Evolutionary conservation across 2,113 vertebrate species (phyloP), one percentile per base, ranked within the genome.

Genomic region (Myanophis thanlyinensis): DNA sequence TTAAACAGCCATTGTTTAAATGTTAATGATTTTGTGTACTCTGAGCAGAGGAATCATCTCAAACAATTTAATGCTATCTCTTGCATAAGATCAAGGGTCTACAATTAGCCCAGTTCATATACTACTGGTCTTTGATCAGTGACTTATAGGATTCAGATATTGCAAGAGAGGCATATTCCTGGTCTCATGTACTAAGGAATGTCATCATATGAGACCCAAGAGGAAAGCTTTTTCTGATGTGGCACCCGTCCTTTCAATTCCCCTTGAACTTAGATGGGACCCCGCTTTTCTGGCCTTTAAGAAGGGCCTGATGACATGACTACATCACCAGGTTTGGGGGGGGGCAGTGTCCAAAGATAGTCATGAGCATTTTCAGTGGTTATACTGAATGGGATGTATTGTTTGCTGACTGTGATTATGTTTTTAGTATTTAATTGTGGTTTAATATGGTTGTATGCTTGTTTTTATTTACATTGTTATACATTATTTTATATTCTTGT

Each of bases 21-120:
- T 11, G 0, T n/a, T 27, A 88, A 23, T 22, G 0, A 8, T 6
- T 1, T 88, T 3, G n/a, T 92, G 20, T 47, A 47, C 1, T 54
- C 46, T 7, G 12, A 87, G 7, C 1, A 0, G n/a, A 59, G 52
- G 13, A 1, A 35, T 1, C 15, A 87, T 87, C 88, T 87, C 56
- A 40, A 84, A 0, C 12, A 49, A 85, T 27, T 0, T 47, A 13
- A 0, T 0, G 35, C 35, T 80, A 44, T 80, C 4, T 22, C 67
- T 80, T 40, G 35, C 9, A 44, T 44, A 80, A 80, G 20, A 80
- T 80, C 67, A 40, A 40, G 30, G n/a, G 18, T 80, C 35, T 40
- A 9, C 15, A 40, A 1, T 80, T 80, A 22, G 23, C 35, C 35
- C 18, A 44, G 6, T 44, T 80, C 35, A 51, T 49, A 9, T 22